phyloP scores from a whole-genome alignment of 2,113 vertebrate genomes.

The Chaetorhynchus papuensis region DNA sequence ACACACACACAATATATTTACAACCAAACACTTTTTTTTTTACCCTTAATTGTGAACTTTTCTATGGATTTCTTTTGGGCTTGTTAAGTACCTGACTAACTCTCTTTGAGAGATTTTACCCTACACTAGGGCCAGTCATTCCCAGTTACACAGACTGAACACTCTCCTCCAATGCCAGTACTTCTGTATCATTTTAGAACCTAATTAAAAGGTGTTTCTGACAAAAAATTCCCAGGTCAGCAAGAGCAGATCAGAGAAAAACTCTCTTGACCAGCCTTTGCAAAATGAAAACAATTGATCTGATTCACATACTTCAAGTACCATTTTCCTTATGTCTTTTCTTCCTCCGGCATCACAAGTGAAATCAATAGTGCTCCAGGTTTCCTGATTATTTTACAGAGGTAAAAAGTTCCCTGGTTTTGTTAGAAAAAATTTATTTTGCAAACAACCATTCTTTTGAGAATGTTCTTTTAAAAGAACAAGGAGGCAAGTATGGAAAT shows the following conservation, averaged over 20 bases:
- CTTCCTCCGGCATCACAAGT: neutral
- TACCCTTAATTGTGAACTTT: neutral
- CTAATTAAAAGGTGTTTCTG: neutral
- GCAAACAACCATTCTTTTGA: neutral
- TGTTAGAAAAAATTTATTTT: neutral
- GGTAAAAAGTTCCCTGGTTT: neutral
- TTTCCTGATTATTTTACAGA: neutral
- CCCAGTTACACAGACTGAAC: neutral
- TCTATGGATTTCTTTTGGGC: neutral
- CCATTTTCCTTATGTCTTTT: neutral
- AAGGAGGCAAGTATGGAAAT: neutral
- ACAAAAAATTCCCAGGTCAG: neutral
- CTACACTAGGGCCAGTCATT: neutral
- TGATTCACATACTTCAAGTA: neutral
- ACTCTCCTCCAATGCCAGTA: neutral
- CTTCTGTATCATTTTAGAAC: neutral
- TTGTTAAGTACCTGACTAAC: neutral
- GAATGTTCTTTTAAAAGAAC: neutral
- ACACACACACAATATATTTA: too few relatives aligned
- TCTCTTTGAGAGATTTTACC: neutral
- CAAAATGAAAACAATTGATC: neutral
- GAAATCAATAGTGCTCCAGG: neutral
- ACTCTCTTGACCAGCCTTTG: neutral
- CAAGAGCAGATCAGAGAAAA: neutral
- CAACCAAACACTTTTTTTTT: neutral